Evolutionary conservation across 1,140 invertebrate species (phyloP), one percentile per base, ranked within the genome.

Genomic region (Procambarus virginalis): DNA sequence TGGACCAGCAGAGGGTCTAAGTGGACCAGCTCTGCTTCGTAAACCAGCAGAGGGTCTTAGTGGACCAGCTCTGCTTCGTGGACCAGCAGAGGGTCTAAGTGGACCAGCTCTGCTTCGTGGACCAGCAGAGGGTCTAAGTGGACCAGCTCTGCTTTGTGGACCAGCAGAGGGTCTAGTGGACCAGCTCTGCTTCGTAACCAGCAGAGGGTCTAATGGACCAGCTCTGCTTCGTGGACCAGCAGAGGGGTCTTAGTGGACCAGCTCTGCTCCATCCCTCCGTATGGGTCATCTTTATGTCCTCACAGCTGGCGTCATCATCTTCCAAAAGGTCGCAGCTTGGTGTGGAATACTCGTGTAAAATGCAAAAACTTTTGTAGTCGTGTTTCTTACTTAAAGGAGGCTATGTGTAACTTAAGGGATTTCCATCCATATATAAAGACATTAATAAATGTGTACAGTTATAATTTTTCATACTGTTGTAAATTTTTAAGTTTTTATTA

Each of bases 401-500:
- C 45, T 83, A n/a, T 83, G 22, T 68, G 81, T 83, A 83, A 49
- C 14, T 10, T 68, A 86, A 86, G 84, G 84, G 75, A 86, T 86
- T 60, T 86, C 84, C 84, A 86, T 86, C 84, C 84, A 68, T 86
- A 86, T 77, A 84, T 84, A 84, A 84, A 86, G 84, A 86, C 84
- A 86, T 70, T 77, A 86, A 73, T 86, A 86, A 86, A 86, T 86
- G 75, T 86, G 84, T 77, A 86, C 48, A 77, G 70, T 77, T 86
- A 86, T 77, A 86, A 77, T 86, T 86, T 86, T 76, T 86, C 75
- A 86, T 86, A 86, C 84, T 77, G 84, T 77, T 86, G 75, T 86
- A 86, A 86, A 51, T 86, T 86, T 84, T 86, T 86, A 86, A 77
- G 70, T 86, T 86, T 86, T 86, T 86, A 86, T 86, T 86, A 86